Evolutionary conservation across 2,888 invertebrate species (phyloP), one percentile per base, ranked within the genome.

Genomic region (Eretmocerus hayati): DNA sequence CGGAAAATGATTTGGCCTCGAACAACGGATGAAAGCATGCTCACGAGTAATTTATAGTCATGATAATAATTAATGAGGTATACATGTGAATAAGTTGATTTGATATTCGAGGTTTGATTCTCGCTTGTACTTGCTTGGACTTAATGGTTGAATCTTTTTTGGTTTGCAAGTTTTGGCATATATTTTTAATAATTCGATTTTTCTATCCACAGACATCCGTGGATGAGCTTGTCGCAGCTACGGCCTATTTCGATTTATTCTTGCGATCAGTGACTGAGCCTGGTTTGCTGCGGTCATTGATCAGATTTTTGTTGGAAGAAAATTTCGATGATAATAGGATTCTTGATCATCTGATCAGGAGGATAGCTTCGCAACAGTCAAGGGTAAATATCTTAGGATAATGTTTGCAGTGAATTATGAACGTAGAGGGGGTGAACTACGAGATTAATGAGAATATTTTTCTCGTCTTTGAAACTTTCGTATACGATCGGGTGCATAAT

Each of bases 231-330:
- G 83, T 92, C 50, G 88, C 94, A 41, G 90, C 94, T 9, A 93
- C 90, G 65, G 90, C 90, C 6, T 96, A 96, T 74, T 80, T 95
- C 54, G 94, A 96, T 73, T 76, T 97, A 58, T 84, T 92, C 61
- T 72, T 97, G 54, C 81, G 95, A 40, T 88, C 90, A 42, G 86
- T 91, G 13, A 87, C 90, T 0, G 85, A 90, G 59, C 85, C 90
- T 0, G 87, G 90, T 0, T 75, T 97, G 44, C 74, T 95, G 57
- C 78, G 85, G 58, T 83, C 88, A 1, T 83, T 94, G 61, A 78
- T 96, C 21, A 84, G 83, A 67, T 94, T 96, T 75, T 78, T 97
- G 38, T 74, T 90, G 59, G 81, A 82, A 63, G 82, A 85, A 59
- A 84, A 85, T 67, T 91, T 91, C 59, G 95, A 95, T 63, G 90